Conservation (phyloP, 2,888 invertebrate genomes). For the Ectobius pallidus region DNA sequence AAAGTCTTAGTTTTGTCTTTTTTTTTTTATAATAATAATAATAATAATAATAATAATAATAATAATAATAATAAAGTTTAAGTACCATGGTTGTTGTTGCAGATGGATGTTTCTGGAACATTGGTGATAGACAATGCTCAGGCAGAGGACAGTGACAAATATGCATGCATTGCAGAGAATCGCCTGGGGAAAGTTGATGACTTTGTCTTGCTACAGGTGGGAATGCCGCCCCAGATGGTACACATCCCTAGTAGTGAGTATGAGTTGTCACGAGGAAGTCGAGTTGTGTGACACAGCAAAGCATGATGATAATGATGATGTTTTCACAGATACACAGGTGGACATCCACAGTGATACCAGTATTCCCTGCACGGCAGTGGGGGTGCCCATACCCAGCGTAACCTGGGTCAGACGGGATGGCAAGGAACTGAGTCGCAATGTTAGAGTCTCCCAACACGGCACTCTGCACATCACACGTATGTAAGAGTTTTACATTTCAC, state of each 20-base stretch:
- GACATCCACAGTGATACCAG: conserved; percentile 18
- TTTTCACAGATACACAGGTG: conserved; percentile 3
- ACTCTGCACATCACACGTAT: conserved; percentile 37
- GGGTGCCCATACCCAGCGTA: conserved; percentile 30
- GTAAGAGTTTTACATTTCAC: background rate
- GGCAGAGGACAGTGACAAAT: conserved; percentile 35
- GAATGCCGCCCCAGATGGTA: conserved; percentile 38
- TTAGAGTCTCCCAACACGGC: conserved; percentile 33
- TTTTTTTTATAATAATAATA: no score
- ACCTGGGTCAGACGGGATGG: conserved; percentile 40
- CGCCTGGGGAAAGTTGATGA: conserved; percentile 36
- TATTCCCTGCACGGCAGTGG: conserved; percentile 35
- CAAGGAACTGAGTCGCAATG: conserved; percentile 5
- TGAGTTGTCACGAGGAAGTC: background rate
- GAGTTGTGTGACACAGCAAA: background rate
- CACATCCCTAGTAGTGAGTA: conserved; percentile 33
- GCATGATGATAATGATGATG: background rate
- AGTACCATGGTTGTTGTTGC: no score
- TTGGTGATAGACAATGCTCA: conserved; percentile 24
- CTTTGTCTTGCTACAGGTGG: conserved; percentile 37
- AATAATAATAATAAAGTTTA: no score
- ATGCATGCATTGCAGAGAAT: conserved; percentile 40
- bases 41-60: no score
- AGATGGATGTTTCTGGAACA: no score
- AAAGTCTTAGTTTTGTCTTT: no score